Conservation (phyloP, 2,888 invertebrate genomes). For the Amphipoea oculea region DNA sequence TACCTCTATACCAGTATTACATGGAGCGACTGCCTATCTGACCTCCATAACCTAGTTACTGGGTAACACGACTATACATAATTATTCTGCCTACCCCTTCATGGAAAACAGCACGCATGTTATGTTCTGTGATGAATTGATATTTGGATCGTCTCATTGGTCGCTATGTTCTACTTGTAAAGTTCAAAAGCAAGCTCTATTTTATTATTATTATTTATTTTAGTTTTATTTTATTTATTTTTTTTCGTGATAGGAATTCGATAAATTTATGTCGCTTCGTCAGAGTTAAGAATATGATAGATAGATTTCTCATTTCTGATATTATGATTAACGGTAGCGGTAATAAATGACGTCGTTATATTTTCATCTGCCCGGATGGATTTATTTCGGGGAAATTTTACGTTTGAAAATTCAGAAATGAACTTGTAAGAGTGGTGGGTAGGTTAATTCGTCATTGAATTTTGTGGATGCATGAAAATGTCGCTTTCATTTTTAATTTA, state of each 20-base stretch:
- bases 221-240: too few relatives aligned
- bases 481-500: not conserved
- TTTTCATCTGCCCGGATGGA: not conserved
- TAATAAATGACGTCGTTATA: not conserved
- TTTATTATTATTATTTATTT: too few relatives aligned
- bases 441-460: not conserved
- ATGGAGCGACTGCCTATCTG: too few relatives aligned
- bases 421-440: not conserved
- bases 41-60: too few relatives aligned
- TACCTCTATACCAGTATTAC: too few relatives aligned
- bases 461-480: not conserved
- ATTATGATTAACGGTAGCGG: constrained; percentile 3
- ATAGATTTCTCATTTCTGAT: constrained; percentile 22
- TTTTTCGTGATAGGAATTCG: constrained; percentile 36
- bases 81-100: too few relatives aligned
- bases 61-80: too few relatives aligned
- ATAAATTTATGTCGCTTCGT: constrained; percentile 40
- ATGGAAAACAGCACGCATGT: too few relatives aligned
- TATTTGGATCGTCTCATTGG: constrained; percentile 31
- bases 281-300: constrained; percentile 6
- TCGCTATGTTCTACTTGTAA: not conserved
- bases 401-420: not conserved
- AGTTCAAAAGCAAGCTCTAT: constrained; percentile 22
- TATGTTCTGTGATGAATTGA: not conserved
- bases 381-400: not conserved